phyloP scores from a whole-genome alignment of 2,113 vertebrate genomes.

The Ammodytes dubius region DNA sequence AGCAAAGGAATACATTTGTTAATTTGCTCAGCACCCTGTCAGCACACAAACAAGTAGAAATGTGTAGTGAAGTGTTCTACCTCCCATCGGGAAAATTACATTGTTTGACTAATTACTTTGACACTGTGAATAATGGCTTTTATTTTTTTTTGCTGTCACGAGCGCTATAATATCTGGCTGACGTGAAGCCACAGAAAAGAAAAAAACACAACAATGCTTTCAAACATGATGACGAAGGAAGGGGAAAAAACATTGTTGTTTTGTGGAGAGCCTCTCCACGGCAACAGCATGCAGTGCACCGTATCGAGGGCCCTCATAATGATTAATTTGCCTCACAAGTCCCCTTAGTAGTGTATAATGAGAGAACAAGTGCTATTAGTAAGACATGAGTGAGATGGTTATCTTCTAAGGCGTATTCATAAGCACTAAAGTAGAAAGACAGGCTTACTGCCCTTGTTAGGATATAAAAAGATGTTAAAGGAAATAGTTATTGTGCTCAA shows the following conservation, averaged over 20 bases:
- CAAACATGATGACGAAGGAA: not conserved
- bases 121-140: not conserved
- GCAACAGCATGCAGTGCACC: constrained; percentile 21
- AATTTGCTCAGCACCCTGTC: not conserved
- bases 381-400: constrained; percentile 37
- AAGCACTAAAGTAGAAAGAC: constrained; percentile 9
- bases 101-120: constrained; percentile 31
- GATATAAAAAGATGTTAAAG: constrained; percentile 5
- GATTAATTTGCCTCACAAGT: constrained; percentile 70
- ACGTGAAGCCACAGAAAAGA: not conserved
- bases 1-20: constrained; percentile 13
- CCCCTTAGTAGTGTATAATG: constrained; percentile 68
- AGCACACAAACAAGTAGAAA: not conserved
- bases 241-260: constrained; percentile 9
- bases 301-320: constrained; percentile 51
- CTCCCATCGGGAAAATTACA: not conserved
- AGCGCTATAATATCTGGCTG: constrained; percentile 2
- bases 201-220: not conserved
- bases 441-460: constrained; percentile 20
- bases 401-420: constrained; percentile 32
- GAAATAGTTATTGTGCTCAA: not conserved
- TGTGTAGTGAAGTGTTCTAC: not conserved
- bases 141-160: not conserved
- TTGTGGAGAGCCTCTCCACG: constrained; percentile 29
- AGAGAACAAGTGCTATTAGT: constrained; percentile 61